Base-by-base conservation (phyloP, 2,888 invertebrate species). In the Protodeltote pygarga region DNA sequence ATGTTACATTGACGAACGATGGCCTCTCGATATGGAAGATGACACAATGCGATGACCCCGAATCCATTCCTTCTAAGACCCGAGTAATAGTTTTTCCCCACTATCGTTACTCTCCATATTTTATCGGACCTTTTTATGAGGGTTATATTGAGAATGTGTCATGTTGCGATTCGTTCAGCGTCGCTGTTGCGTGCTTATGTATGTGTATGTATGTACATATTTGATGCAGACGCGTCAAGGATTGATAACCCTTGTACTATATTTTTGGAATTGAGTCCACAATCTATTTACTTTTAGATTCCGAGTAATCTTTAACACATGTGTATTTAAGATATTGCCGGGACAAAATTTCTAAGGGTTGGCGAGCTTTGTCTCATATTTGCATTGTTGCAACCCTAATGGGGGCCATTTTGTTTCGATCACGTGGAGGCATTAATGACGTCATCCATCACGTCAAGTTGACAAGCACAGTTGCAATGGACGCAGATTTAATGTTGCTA, bases 11-110 rank as follows among this genome's bases (percentile, higher is more conserved):
- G 85, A 85, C 83, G 83, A 77, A 81, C 81, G 83, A 81, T 82
- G 79, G 74, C 77, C 75, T 78, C 73, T 69, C 81, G 85, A 87
- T 86, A 86, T 81, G 78, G 69, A 75, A 83, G 85, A 86, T 85
- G 89, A 86, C 85, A 85, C 89, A 87, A 87, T 82, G 80, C 81
- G 86, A 87, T 88, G 87, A 83, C 86, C 89, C 87, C 82, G 75
- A 79, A 83, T 82, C 84, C 79, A 82, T 85, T 85, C 80, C 78
- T 73, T 65, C 73, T 73, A 73, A 79, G 79, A 73, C 71, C 77
- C 73, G 55, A 65, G 82, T 85, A 85, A 85, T 85, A 85, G 85
- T 84, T 85, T 83, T 78, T 75, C 77, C 75, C 75, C 74, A 74
- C 78, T 75, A 77, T 77, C 75, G 76, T 76, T 76, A 71, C 79